Evolutionary conservation across 1,140 invertebrate genomes (phyloP).

Genomic region (Saxidomus purpurata): DNA sequence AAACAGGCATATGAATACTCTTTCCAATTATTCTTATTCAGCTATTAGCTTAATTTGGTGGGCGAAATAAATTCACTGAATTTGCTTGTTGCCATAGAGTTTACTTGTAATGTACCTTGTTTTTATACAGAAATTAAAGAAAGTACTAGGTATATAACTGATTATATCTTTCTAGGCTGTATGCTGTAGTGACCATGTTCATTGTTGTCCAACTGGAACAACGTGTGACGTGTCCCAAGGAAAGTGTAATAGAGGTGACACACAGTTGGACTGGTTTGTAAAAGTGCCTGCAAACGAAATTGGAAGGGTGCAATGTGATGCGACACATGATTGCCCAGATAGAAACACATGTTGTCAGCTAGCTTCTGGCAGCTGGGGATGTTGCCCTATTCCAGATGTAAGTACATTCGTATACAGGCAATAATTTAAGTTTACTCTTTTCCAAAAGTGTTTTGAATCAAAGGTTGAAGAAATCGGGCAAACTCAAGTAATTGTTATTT

Average conservation of each 20-base stretch:
- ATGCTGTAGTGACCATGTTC: slow-evolving; percentile 80
- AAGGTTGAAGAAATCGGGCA: too few species aligned
- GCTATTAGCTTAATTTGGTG: too few species aligned
- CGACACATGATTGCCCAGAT: slow-evolving; percentile 80
- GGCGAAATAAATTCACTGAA: too few species aligned
- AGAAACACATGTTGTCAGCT: slow-evolving; percentile 85
- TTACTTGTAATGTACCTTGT: too few species aligned
- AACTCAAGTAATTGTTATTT: too few species aligned
- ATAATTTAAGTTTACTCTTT: too few species aligned
- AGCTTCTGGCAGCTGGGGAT: slow-evolving; percentile 81
- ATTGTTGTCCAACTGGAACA: slow-evolving; percentile 82
- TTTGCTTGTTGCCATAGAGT: too few species aligned
- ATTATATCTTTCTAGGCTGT: slow-evolving; percentile 71
- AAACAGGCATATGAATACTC: too few species aligned
- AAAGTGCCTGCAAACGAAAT: slow-evolving; percentile 51
- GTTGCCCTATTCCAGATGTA: slow-evolving; percentile 71
- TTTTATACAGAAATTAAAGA: background rate
- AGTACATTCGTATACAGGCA: too few species aligned
- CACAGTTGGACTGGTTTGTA: slow-evolving; percentile 60
- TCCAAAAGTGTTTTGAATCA: too few species aligned
- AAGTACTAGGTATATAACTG: background rate
- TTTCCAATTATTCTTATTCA: too few species aligned
- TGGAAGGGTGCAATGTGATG: slow-evolving; percentile 72
- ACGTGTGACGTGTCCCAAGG: slow-evolving; percentile 77
- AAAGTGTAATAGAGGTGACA: slow-evolving; percentile 56